phyloP scores from a whole-genome alignment of 2,113 vertebrate genomes.

The Rattus norvegicus region GRCr8 NC_086023.1:105370501-105371000 shows the following conservation, averaged over 20 bases:
- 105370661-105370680: conserved; percentile 19
- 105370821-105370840: background rate
- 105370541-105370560: conserved; percentile 50
- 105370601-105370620: conserved; percentile 48
- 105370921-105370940: too few relatives aligned
- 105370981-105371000: too few relatives aligned
- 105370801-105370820: background rate
- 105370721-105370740: background rate
- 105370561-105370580: conserved; percentile 10
- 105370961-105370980: too few relatives aligned
- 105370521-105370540: conserved; percentile 30
- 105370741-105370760: background rate
- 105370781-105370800: background rate
- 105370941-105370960: too few relatives aligned
- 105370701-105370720: conserved; percentile 14
- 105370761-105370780: background rate
- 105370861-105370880: background rate
- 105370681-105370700: conserved; percentile 26
- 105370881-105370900: too few relatives aligned
- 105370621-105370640: conserved; percentile 45
- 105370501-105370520: conserved; percentile 43
- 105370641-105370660: conserved; percentile 22
- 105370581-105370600: conserved; percentile 55
- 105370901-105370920: too few relatives aligned
- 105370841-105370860: background rate